Evolutionary conservation across 2,797 vertebrate species (phyloP).

Genomic region (Pipistrellus kuhlii): DNA sequence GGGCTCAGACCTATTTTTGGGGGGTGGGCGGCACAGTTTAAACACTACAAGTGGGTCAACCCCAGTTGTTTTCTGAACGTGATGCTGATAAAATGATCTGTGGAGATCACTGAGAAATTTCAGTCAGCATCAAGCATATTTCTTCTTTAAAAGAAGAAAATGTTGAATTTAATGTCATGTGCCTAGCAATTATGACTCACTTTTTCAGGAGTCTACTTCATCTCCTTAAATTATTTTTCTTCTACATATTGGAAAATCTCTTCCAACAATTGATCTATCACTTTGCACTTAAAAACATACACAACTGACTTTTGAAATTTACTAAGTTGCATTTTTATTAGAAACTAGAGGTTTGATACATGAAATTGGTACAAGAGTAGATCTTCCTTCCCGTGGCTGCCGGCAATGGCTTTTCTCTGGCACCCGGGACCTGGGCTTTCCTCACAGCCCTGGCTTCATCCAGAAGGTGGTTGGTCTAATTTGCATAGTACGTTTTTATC

Average conservation of each 20-base stretch:
- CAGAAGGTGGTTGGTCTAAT: too few species aligned
- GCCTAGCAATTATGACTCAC: background rate
- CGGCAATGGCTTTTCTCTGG: too few species aligned
- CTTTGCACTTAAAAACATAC: background rate
- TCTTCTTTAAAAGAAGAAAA: background rate
- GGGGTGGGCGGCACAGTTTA: background rate
- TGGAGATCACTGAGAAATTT: background rate
- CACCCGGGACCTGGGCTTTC: too few species aligned
- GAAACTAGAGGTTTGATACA: background rate
- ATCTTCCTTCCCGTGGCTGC: too few species aligned
- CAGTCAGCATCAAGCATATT: background rate
- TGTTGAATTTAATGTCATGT: background rate
- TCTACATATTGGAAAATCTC: background rate
- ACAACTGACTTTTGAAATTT: conserved; percentile 2
- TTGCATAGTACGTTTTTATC: too few species aligned
- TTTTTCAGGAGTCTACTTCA: background rate
- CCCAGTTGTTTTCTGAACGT: background rate
- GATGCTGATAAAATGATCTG: background rate
- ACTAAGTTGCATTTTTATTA: conserved; percentile 33
- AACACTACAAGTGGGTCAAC: background rate
- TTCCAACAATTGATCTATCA: background rate
- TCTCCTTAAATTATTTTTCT: conserved; percentile 21
- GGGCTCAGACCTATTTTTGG: background rate
- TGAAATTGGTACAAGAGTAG: too few species aligned
- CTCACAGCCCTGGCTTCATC: too few species aligned